These are phyloP conservation scores for Mizuhopecten yessoensis DNA, from an alignment of 1,140 invertebrate genomes.

Conservation along the genomic window DNA sequence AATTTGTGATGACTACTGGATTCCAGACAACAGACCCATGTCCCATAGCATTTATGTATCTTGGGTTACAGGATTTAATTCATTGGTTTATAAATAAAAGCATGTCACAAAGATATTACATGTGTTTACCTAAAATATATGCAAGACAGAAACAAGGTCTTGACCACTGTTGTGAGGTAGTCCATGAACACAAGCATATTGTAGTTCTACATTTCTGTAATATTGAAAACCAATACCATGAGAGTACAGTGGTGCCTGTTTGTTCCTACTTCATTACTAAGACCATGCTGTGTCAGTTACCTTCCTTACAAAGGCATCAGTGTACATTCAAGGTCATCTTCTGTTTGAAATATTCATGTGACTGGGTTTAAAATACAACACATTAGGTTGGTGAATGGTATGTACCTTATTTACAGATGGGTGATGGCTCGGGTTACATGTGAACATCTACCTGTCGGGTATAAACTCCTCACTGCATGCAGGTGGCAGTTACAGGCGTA, in stretches of 20 bases:
- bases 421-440: background rate
- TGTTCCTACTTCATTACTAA: background rate
- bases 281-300: background rate
- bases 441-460: background rate
- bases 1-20: no score
- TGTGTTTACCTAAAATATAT: background rate
- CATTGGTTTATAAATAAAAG: no score
- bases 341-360: background rate
- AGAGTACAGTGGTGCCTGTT: background rate
- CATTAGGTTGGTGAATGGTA: background rate
- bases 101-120: background rate
- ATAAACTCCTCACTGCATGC: background rate
- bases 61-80: no score
- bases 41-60: no score
- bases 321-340: conserved; percentile 1
- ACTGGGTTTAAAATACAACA: background rate
- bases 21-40: no score
- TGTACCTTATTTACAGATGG: background rate
- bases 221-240: background rate
- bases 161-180: background rate
- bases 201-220: background rate
- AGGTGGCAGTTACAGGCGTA: background rate
- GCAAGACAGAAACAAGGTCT: background rate
- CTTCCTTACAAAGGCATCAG: background rate
- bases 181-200: background rate